Base-by-base conservation (phyloP, 1,140 invertebrate genomes). In the Stratiolaelaps scimitus region DNA sequence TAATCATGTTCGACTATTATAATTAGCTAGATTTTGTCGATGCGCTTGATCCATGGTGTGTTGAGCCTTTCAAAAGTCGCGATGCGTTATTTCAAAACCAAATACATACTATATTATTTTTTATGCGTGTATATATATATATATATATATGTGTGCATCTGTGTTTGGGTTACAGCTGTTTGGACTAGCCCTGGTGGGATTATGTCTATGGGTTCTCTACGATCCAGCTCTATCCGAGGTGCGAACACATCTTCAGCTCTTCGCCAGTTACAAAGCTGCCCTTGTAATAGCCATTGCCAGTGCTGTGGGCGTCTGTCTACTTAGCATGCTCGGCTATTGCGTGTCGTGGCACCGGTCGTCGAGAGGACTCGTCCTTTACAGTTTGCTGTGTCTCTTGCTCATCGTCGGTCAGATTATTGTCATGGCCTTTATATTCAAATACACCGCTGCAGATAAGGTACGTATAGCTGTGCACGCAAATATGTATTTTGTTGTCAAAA, bases 271-370 rank as follows among this genome's bases (percentile, higher is more conserved):
- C 34, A 60, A 60, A 26, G 23, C 34, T 2, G 53, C 17, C 4
- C 53, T 60, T n/a, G 53, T 60, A 2, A 60, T 60, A 2, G 53
- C 53, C 23, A 60, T 60, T 5, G 17, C 17, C 53, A 60, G 17
- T 5, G 53, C 53, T 34, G 34, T 60, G 15, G 53, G 53, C n/a
- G 53, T 60, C 23, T 60, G 53, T 34, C 20, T 60, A 5, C 26
- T 60, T 10, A 60, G 53, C 23, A 26, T 60, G 15, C 2, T 60
- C 15, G 53, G 53, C 23, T 60, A 34, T 34, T 60, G 53, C 26
- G 53, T 60, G 26, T 29, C 53, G 13, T 60, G 53, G 53, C 23
- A 60, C 23, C 53, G 20, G 15, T 60, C 53, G 23, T 60, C 53
- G 20, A 60, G 34, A 60, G 53, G 53, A 60, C 23, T 60, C 15